Percentiles rank a stretch among this genome's conserved stretches.
These are phyloP conservation scores for Quadroppia sp. DNA, from an alignment of 2,888 invertebrate species.

Conservation along the genomic window DNA sequence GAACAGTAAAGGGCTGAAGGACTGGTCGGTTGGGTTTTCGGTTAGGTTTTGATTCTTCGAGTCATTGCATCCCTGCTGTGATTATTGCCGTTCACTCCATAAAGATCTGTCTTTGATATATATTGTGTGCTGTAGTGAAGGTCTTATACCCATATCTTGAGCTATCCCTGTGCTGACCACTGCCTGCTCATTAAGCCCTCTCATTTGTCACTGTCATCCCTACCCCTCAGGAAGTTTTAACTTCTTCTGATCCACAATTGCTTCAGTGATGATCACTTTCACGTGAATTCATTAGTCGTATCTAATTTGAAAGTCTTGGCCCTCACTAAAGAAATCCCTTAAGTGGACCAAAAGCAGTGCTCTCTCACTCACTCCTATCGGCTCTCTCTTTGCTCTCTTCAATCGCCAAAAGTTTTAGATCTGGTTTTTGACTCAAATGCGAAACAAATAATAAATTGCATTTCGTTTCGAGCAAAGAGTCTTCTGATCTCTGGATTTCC, in stretches of 20 bases:
- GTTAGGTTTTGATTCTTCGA: constrained; percentile 14
- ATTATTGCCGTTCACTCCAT: constrained; percentile 38
- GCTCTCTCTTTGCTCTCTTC: constrained; percentile 16
- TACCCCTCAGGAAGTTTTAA: constrained; percentile 38
- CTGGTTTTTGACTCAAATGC: constrained; percentile 6
- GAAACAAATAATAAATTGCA: constrained; percentile 24
- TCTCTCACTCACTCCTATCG: neutral
- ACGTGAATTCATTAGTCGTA: constrained; percentile 39
- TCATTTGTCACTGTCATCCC: constrained; percentile 37
- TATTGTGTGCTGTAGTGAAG: neutral
- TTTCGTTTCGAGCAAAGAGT: constrained; percentile 7
- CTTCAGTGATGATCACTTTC: constrained; percentile 37
- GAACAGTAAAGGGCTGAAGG: constrained; percentile 9
- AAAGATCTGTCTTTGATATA: constrained; percentile 32
- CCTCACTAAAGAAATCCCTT: constrained; percentile 23
- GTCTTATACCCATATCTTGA: constrained; percentile 1
- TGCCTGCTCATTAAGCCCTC: constrained; percentile 36
- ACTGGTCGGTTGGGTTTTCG: constrained; percentile 26
- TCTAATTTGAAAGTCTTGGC: constrained; percentile 38
- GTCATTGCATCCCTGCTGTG: constrained; percentile 37
- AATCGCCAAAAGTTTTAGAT: neutral
- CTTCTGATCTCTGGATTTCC: constrained; percentile 37
- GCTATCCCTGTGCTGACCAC: constrained; percentile 17
- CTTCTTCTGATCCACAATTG: constrained; percentile 31
- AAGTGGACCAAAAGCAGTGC: constrained; percentile 24